Percentiles rank a stretch among this genome's conserved stretches.
phyloP scores from a whole-genome alignment of 1,140 invertebrate genomes.

The Harlomillsia oculata region DNA sequence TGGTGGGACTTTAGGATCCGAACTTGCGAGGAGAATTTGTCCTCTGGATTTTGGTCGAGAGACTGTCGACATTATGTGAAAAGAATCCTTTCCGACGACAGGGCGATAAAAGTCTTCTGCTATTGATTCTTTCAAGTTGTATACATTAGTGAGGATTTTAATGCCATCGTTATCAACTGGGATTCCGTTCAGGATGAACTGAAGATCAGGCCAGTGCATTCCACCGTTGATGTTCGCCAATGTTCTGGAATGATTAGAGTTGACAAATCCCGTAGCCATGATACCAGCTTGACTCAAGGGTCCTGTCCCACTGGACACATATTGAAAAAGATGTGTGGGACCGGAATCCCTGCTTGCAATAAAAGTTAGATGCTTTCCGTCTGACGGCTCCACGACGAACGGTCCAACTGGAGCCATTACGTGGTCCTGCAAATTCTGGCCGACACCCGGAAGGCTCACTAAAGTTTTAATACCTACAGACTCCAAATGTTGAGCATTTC shows the following conservation, averaged over 20 bases:
- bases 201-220: slow-evolving; percentile 28
- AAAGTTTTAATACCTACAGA: slow-evolving; percentile 36
- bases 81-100: slow-evolving; percentile 25
- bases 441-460: slow-evolving; percentile 59
- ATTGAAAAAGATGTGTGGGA: slow-evolving; percentile 18
- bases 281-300: slow-evolving; percentile 25
- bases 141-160: slow-evolving; percentile 7
- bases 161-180: slow-evolving; percentile 17
- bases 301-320: slow-evolving; percentile 16
- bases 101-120: slow-evolving; percentile 27
- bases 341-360: slow-evolving; percentile 20
- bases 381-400: slow-evolving; percentile 7
- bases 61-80: slow-evolving; percentile 33
- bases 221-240: background rate
- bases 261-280: slow-evolving; percentile 25
- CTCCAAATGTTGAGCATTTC: slow-evolving; percentile 44
- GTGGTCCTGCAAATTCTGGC: slow-evolving; percentile 58
- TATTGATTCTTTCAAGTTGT: slow-evolving; percentile 21
- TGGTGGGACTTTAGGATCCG: slow-evolving; percentile 32
- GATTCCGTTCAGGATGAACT: slow-evolving; percentile 25
- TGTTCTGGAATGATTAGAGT: slow-evolving; percentile 14
- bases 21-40: slow-evolving; percentile 28
- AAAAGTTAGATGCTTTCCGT: slow-evolving; percentile 20
- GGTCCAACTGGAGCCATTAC: slow-evolving; percentile 26
- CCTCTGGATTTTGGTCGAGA: slow-evolving; percentile 36